Percentiles rank a stretch among this genome's conserved stretches.
These are phyloP conservation scores for Marmota flaviventris DNA, from an alignment of 2,113 vertebrate genomes.

Conservation along the genomic window DNA sequence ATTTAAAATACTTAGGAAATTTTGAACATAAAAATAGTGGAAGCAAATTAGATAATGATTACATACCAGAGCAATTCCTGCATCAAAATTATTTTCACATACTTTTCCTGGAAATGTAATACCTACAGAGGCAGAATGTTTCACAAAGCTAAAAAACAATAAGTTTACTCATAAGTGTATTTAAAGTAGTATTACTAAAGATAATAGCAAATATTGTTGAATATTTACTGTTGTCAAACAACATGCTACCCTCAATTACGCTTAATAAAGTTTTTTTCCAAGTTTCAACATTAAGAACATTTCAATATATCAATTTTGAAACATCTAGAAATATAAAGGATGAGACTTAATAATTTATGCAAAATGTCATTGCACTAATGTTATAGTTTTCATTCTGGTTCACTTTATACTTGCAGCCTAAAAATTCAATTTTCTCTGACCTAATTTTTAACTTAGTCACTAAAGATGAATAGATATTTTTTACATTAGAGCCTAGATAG, in stretches of 20 bases:
- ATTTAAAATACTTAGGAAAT: slow-evolving; percentile 35
- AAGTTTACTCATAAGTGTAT: slow-evolving; percentile 15
- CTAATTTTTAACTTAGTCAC: background rate
- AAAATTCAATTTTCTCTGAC: slow-evolving; percentile 26
- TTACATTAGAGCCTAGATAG: background rate
- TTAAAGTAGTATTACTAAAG: background rate
- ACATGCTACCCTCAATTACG: background rate
- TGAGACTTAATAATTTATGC: background rate
- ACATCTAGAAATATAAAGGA: background rate
- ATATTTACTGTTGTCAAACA: background rate
- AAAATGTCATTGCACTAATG: background rate
- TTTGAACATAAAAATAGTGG: background rate
- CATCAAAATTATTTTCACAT: background rate
- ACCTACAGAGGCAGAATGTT: slow-evolving; percentile 55
- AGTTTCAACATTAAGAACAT: background rate
- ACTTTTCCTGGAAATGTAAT: slow-evolving; percentile 50
- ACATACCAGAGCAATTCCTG: slow-evolving; percentile 77
- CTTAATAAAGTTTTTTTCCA: background rate
- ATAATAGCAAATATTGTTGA: background rate
- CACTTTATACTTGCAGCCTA: background rate
- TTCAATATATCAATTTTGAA: slow-evolving; percentile 10
- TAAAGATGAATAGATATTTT: background rate
- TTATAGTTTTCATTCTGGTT: background rate
- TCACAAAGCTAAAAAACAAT: slow-evolving; percentile 65
- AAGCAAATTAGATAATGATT: slow-evolving; percentile 16